Evolutionary conservation across 2,113 vertebrate genomes (phyloP), one percentile per base, ranked within the genome.

Genomic region (Zosterops borbonicus): DNA sequence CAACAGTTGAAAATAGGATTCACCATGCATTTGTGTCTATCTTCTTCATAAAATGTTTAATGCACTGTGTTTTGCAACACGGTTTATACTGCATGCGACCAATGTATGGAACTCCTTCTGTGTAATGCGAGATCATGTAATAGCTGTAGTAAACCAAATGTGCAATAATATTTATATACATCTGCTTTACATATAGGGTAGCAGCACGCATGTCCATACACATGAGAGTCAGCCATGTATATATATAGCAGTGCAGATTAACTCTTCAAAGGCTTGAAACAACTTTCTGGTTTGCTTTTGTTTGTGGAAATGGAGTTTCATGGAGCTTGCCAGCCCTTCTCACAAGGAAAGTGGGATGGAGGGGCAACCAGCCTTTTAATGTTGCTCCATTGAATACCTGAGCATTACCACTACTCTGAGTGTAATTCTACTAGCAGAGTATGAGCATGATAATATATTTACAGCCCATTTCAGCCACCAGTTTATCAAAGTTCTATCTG

Each of bases 1-100:
- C 94, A 94, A 76, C 44, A 90, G 80, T 23, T 79, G 83, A 89
- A 93, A 95, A 83, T 29, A 71, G 69, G 79, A 71, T 82, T 89
- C 3, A 2, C 79, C 44, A 42, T 60, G 60, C 76, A 81, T 78
- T 92, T 64, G 65, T 73, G 77, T 64, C 90, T 65, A 11, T 92
- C 68, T 86, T 89, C 84, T 92, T 87, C 92, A 86, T 79, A 92
- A 88, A 94, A 78, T n/a, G 60, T 68, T 85, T 93, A 95, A 92
- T 16, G 19, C 80, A n/a, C 65, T 90, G 42, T 78, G 82, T 73
- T 94, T 90, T 82, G 94, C 73, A 69, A 78, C 63, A 79, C 28
- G 55, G 81, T 83, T 95, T 69, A 28, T 87, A 44, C 52, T 85
- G 70, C 71, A 88, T 9, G 12, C 79, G 93, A 89, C 86, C 90